Percentiles rank a stretch among this genome's conserved stretches.
These are phyloP conservation scores for Platysteira castanea DNA, from an alignment of 2,113 vertebrate genomes.

Conservation along the genomic window DNA sequence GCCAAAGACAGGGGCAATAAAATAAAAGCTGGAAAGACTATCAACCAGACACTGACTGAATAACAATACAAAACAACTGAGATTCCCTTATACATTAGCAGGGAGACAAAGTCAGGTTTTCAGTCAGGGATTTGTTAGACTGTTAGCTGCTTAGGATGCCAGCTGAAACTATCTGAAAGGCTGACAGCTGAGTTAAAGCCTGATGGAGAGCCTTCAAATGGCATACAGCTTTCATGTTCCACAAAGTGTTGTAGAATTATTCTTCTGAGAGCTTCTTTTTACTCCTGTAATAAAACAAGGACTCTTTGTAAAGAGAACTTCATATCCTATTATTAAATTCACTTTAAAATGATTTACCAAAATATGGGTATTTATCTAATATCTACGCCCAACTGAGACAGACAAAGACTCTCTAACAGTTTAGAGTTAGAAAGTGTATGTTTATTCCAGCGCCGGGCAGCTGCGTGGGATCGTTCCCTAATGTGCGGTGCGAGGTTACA, in stretches of 20 bases:
- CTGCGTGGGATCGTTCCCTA: too few species aligned
- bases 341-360: too few species aligned
- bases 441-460: too few species aligned
- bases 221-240: background rate
- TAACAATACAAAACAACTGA: background rate
- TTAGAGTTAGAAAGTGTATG: too few species aligned
- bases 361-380: too few species aligned
- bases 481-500: too few species aligned
- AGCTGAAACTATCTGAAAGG: background rate
- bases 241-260: background rate
- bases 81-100: background rate
- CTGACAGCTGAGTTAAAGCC: background rate
- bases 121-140: background rate
- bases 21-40: background rate
- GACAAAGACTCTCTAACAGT: too few species aligned
- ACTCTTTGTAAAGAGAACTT: background rate
- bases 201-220: background rate
- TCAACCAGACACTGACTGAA: background rate
- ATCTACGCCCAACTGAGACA: too few species aligned
- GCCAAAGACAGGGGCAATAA: background rate
- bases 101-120: background rate
- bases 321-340: background rate
- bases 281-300: background rate
- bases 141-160: background rate
- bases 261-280: background rate